Percentiles rank a stretch among this genome's conserved stretches.
Evolutionary conservation across 2,797 vertebrate genomes (phyloP).

Genomic region (Trachops cirrhosus): DNA sequence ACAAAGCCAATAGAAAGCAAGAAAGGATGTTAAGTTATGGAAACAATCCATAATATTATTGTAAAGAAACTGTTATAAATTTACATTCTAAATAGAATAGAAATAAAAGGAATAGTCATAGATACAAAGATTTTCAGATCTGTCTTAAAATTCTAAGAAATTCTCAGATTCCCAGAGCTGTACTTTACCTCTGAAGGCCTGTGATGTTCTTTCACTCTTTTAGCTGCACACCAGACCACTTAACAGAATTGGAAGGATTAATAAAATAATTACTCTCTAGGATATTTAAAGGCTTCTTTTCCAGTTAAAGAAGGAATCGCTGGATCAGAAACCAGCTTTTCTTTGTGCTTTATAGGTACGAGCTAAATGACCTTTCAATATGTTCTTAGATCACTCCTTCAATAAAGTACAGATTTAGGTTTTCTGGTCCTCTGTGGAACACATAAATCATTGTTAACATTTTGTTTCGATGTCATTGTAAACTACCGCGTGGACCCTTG

Average conservation of each 20-base stretch:
- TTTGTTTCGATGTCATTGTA: constrained; percentile 85
- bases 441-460: constrained; percentile 76
- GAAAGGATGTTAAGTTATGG: neutral
- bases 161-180: neutral
- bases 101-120: neutral
- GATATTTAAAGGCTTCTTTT: neutral
- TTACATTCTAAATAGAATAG: neutral
- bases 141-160: neutral
- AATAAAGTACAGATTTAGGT: neutral
- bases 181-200: neutral
- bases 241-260: neutral
- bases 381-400: neutral
- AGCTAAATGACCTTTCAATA: neutral
- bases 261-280: neutral
- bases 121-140: neutral
- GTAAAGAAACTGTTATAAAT: neutral
- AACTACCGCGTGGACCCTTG: constrained; percentile 88
- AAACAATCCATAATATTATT: neutral
- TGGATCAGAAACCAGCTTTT: neutral
- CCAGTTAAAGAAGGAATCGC: neutral
- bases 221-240: neutral
- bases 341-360: neutral
- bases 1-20: neutral
- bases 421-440: neutral
- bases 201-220: neutral